Base-by-base conservation (phyloP, 2,888 invertebrate species). In the Schizotus pectinicornis region DNA sequence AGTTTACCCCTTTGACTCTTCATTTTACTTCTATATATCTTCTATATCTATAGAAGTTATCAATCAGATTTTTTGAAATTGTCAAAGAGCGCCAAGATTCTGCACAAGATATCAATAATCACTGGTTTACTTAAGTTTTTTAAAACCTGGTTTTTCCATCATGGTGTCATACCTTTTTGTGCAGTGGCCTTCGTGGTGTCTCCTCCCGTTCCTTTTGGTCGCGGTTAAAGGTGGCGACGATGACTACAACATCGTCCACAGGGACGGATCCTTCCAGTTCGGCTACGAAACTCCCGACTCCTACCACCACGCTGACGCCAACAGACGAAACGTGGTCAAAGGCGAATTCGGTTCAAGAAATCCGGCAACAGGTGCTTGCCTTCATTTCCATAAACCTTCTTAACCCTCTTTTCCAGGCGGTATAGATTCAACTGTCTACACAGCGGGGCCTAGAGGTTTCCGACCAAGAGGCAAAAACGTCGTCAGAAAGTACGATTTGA, bases 391-490 rank as follows among this genome's bases (percentile, higher is more conserved):
- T 22, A 3, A 22, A 22, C 22, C 22, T 22, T 22, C 2, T 22
- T 22, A 22, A 35, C n/a, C 9, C 9, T 36, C 14, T 31, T 42
- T 48, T 8, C 3, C 37, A 41, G 56, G 56, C 7, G 9, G 46
- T 1, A 54, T 59, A 47, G 88, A 90, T 70, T 86, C 88, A 72
- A 88, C 88, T 2, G 83, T 86, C 38, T 91, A 91, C 74, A 88
- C 91, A 6, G 90, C 91, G 37, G 91, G 91, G 55, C 87, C 88
- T 61, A 84, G 90, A 77, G 91, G 91, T 81, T 91, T 87, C 76
- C 84, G 90, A n/a, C 89, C 88, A 1, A 85, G 87, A 72, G 91
- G 91, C n/a, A 88, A 89, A 12, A 88, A 88, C 70, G 82, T 90
- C 9, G 88, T 86, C 67, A 81, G 91, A 55, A 88, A 88, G 76